Conservation (phyloP, 2,113 vertebrate species). For the Phasianus colchicus region DNA sequence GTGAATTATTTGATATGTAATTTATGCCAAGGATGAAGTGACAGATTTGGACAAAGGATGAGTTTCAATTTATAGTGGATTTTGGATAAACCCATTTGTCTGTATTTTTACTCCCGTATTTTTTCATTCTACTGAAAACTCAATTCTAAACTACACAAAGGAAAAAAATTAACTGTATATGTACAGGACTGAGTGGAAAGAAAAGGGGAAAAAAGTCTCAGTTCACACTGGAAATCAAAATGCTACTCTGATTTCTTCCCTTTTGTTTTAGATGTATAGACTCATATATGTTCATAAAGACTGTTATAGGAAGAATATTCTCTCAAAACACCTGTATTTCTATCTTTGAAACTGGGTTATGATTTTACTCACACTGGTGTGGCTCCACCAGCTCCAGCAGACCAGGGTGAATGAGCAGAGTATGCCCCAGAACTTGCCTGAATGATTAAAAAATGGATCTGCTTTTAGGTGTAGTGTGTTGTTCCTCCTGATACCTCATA, state of each 20-base stretch:
- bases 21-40: slow-evolving; percentile 36
- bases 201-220: neutral
- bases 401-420: neutral
- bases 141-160: slow-evolving; percentile 9
- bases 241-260: neutral
- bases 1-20: slow-evolving; percentile 2
- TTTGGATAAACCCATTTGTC: slow-evolving; percentile 25
- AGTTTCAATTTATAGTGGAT: slow-evolving; percentile 29
- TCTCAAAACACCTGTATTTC: neutral
- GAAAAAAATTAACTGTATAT: slow-evolving; percentile 2
- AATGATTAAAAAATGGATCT: neutral
- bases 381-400: neutral
- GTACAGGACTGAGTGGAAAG: neutral
- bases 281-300: neutral
- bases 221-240: neutral
- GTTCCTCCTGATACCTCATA: neutral
- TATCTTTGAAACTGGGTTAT: neutral
- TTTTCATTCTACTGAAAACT: slow-evolving; percentile 47
- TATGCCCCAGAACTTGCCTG: neutral
- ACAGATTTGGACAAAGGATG: slow-evolving; percentile 60
- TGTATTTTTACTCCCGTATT: neutral
- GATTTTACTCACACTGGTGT: neutral
- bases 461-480: neutral
- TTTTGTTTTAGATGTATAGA: neutral
- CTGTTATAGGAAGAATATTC: neutral